Evolutionary conservation across 2,113 vertebrate genomes (phyloP).

Genomic region (Dryoscopus gambensis): DNA sequence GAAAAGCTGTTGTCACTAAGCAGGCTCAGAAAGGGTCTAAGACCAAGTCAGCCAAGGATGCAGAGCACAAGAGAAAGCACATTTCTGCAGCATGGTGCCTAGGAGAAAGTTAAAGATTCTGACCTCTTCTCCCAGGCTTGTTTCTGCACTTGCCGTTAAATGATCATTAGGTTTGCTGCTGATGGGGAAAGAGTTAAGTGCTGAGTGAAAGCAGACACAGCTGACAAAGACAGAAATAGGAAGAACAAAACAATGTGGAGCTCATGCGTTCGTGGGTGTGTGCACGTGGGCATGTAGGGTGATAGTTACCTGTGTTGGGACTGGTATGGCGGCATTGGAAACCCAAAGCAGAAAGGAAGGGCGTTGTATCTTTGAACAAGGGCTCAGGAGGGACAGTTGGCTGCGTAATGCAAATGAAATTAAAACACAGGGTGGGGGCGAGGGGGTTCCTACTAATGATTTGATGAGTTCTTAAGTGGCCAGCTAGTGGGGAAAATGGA

Average conservation of each 20-base stretch:
- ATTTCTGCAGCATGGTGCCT: not conserved
- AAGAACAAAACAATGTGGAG: not conserved
- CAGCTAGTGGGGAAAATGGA: not conserved
- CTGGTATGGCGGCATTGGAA: not conserved
- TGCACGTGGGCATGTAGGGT: fast-evolving
- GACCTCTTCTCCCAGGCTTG: not conserved
- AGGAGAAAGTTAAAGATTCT: not conserved
- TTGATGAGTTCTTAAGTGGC: not conserved
- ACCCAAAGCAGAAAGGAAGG: not conserved
- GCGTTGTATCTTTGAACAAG: not conserved
- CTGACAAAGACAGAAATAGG: not conserved
- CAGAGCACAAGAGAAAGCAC: not conserved
- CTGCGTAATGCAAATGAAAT: not conserved
- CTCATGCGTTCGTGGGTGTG: fast-evolving
- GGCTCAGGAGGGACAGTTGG: not conserved
- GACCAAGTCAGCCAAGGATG: not conserved
- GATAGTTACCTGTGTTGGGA: not conserved
- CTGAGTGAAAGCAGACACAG: constrained; percentile 29
- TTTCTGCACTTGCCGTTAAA: constrained; percentile 4
- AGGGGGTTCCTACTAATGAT: not conserved
- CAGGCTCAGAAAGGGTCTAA: not conserved
- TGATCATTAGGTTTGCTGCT: not conserved
- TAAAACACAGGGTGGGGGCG: not conserved
- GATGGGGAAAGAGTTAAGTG: constrained; percentile 1
- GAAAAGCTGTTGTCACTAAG: not conserved